Conservation (phyloP, 1,140 invertebrate genomes). For the Asbolus verrucosus region DNA sequence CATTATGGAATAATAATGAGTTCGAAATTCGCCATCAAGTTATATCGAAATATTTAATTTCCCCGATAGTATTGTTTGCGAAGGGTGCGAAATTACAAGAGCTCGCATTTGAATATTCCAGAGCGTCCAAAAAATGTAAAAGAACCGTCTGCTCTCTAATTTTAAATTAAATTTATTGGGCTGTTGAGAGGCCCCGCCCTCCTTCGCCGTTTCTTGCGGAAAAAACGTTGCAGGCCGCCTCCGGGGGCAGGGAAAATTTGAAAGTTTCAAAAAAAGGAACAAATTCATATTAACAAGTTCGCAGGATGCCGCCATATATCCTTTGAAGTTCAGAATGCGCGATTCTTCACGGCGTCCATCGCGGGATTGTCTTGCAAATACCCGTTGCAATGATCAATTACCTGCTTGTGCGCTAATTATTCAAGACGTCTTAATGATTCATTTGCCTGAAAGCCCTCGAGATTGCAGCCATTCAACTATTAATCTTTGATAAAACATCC, state of each 20-base stretch:
- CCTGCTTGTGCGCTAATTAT: constrained; percentile 22
- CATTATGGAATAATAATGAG: too few relatives aligned
- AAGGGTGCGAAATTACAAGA: constrained; percentile 23
- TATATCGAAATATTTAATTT: too few relatives aligned
- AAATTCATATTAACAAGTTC: too few relatives aligned
- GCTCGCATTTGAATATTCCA: constrained; percentile 16
- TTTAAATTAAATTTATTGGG: constrained; percentile 35
- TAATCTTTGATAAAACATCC: constrained; percentile 35
- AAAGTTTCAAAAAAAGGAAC: neutral
- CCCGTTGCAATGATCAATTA: constrained; percentile 24
- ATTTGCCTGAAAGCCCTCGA: constrained; percentile 20
- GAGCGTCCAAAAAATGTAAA: neutral
- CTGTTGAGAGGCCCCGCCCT: constrained; percentile 1
- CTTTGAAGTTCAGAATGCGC: too few relatives aligned
- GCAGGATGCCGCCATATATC: too few relatives aligned
- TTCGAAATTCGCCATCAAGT: too few relatives aligned
- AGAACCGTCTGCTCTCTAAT: constrained; percentile 22
- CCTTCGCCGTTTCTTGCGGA: constrained; percentile 17
- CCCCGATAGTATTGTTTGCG: too few relatives aligned
- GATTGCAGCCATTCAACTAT: constrained; percentile 31
- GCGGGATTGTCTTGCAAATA: neutral
- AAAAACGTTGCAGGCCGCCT: neutral
- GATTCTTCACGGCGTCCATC: too few relatives aligned
- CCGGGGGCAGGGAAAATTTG: neutral
- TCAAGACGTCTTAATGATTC: constrained; percentile 34